Evolutionary conservation across 2,113 vertebrate species (phyloP).

Genomic region (Sterrhoptilus dennistouni): DNA sequence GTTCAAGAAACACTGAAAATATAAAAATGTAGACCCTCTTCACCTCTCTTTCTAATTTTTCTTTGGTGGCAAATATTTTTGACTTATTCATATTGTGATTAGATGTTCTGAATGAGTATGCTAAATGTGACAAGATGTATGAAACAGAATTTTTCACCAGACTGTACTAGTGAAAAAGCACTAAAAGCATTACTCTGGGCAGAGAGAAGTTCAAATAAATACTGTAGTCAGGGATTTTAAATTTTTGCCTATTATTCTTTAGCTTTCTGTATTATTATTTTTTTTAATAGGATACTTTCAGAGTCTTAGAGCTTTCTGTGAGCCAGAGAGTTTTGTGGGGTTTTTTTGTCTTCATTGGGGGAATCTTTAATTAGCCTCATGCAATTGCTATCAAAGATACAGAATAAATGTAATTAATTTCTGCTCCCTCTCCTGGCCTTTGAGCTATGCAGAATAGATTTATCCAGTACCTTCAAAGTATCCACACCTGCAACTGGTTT

Average conservation of each 20-base stretch:
- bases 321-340: rapidly evolving
- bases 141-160: background rate
- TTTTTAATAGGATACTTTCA: background rate
- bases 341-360: background rate
- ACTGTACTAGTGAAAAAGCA: background rate
- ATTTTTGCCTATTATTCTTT: background rate
- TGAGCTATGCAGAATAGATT: background rate
- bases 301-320: background rate
- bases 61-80: background rate
- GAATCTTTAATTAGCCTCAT: background rate
- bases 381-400: background rate
- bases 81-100: background rate
- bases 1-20: background rate
- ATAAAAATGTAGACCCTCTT: background rate
- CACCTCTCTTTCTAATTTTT: background rate
- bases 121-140: background rate
- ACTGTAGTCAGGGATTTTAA: background rate
- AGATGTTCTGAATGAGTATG: background rate
- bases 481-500: background rate
- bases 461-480: background rate
- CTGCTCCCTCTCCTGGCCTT: background rate
- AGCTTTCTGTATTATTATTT: background rate
- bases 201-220: background rate
- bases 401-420: background rate
- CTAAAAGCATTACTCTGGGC: background rate